phyloP scores from a whole-genome alignment of 2,888 invertebrate genomes.

The Psylliodes chrysocephalus region DNA sequence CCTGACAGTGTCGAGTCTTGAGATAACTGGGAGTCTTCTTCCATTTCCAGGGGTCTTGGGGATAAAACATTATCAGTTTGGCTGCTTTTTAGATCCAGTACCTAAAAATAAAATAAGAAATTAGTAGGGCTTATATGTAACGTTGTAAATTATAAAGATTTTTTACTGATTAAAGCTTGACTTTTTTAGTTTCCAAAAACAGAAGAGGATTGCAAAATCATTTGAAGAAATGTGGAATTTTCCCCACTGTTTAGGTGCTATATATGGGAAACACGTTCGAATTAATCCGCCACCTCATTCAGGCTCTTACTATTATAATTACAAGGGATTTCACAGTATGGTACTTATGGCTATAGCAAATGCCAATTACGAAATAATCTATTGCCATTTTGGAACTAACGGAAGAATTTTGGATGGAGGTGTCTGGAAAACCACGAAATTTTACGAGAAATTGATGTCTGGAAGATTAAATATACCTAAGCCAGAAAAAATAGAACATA shows the following conservation, averaged over 20 bases:
- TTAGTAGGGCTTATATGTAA: too few relatives aligned
- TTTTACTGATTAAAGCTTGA: too few relatives aligned
- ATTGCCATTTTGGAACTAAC: slow-evolving; percentile 44
- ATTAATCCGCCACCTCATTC: slow-evolving; percentile 41
- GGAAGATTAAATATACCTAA: slow-evolving; percentile 17
- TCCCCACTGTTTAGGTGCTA: slow-evolving; percentile 45
- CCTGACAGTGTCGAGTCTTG: too few relatives aligned
- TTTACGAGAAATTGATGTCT: slow-evolving; percentile 39
- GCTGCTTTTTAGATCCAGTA: too few relatives aligned
- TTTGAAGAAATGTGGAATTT: slow-evolving; percentile 42
- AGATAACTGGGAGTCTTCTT: too few relatives aligned
- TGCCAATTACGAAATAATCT: slow-evolving; percentile 47
- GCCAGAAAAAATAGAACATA: slow-evolving; percentile 8
- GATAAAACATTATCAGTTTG: too few relatives aligned
- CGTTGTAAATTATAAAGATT: too few relatives aligned
- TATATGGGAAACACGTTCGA: slow-evolving; percentile 49
- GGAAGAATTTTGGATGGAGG: slow-evolving; percentile 47
- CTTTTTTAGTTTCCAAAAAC: slow-evolving; percentile 2
- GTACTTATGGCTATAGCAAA: slow-evolving; percentile 42
- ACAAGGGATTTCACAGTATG: slow-evolving; percentile 46
- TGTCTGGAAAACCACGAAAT: slow-evolving; percentile 42
- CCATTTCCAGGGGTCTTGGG: too few relatives aligned
- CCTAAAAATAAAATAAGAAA: too few relatives aligned
- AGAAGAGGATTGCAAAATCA: slow-evolving; percentile 14
- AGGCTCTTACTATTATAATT: slow-evolving; percentile 51